phyloP scores from a whole-genome alignment of 1,140 invertebrate species.

The Sweltsa coloradensis region DNA sequence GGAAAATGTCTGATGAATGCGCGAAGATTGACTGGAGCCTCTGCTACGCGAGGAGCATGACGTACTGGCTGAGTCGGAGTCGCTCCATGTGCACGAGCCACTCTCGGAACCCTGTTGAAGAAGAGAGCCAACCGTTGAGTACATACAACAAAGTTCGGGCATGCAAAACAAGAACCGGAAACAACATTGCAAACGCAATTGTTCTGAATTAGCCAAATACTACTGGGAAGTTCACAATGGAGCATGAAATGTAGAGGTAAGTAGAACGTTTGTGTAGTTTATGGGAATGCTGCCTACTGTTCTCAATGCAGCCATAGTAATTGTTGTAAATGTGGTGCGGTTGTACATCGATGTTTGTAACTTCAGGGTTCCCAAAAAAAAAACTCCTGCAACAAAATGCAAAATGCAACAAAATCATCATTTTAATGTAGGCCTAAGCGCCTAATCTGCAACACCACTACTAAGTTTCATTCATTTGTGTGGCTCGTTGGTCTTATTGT shows the following conservation, averaged over 20 bases:
- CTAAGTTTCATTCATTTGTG: too few species aligned
- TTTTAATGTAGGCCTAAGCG: too few species aligned
- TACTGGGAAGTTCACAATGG: background rate
- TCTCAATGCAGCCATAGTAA: too few species aligned
- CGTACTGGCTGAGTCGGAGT: slow-evolving; percentile 35
- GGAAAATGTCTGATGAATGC: slow-evolving; percentile 38
- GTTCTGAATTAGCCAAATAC: background rate
- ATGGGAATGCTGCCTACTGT: too few species aligned
- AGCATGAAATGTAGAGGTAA: background rate
- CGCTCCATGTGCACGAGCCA: slow-evolving; percentile 33
- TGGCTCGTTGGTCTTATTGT: too few species aligned
- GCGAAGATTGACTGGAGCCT: slow-evolving; percentile 25
- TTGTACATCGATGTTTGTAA: too few species aligned
- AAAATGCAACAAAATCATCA: too few species aligned
- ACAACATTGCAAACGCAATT: background rate
- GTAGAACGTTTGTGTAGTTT: background rate
- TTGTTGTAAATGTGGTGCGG: too few species aligned
- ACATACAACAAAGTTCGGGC: background rate
- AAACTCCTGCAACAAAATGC: too few species aligned
- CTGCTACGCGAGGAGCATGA: slow-evolving; percentile 29
- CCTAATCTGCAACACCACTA: too few species aligned
- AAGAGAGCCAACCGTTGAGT: slow-evolving; percentile 29
- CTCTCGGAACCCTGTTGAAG: slow-evolving; percentile 35
- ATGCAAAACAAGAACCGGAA: background rate
- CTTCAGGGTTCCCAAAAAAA: too few species aligned